Evolutionary conservation across 1,140 invertebrate species (phyloP).

Genomic region (Ceratosolen fusciceps): DNA sequence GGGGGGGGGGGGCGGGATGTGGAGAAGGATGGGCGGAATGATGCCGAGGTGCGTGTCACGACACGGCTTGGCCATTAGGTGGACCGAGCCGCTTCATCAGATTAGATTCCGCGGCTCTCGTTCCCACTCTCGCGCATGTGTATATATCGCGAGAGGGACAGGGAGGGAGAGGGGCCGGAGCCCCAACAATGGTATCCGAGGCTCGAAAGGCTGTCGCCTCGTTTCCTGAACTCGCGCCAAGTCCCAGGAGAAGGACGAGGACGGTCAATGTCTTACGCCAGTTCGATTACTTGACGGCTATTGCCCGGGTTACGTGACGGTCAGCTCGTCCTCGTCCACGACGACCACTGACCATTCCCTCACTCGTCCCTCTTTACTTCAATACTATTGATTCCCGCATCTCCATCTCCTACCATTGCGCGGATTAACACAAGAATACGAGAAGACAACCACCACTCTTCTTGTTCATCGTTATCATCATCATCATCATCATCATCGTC

Average conservation of each 20-base stretch:
- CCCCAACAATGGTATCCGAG: constrained; percentile 30
- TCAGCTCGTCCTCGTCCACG: background rate
- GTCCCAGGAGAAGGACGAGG: constrained; percentile 27
- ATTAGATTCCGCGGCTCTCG: constrained; percentile 62
- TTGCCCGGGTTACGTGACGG: background rate
- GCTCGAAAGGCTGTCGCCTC: background rate
- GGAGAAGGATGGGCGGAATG: background rate
- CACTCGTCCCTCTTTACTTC: no score
- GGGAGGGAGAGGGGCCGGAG: background rate
- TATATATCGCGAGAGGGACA: background rate
- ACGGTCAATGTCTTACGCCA: background rate
- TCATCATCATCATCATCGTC: no score
- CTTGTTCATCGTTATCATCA: no score
- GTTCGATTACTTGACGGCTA: background rate
- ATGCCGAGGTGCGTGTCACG: constrained; percentile 66
- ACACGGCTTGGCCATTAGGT: constrained; percentile 69
- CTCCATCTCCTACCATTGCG: no score
- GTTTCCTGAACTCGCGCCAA: constrained; percentile 33
- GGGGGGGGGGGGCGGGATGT: no score
- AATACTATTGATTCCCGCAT: no score
- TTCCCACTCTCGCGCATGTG: constrained; percentile 15
- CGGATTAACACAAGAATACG: no score
- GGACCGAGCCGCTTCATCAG: constrained; percentile 65
- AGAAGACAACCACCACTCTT: no score
- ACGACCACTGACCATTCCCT: background rate